A percentile compares a stretch with the other conserved stretches of the same genome.
phyloP scores from a whole-genome alignment of 2,888 invertebrate genomes.

The Vandiemenella viatica region DNA sequence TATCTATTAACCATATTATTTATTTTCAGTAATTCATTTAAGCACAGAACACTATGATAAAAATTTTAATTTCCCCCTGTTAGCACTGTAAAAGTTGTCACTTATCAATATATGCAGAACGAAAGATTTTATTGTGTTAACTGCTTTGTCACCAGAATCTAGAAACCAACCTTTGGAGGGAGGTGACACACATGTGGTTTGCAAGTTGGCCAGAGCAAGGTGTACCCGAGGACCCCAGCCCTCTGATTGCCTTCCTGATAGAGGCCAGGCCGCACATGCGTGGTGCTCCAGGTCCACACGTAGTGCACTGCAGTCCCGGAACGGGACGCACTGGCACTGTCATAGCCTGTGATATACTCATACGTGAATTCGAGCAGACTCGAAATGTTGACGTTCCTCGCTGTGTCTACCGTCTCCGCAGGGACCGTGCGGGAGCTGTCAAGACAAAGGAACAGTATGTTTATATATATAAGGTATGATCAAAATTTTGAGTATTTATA shows the following conservation, averaged over 20 bases:
- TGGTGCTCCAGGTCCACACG: conserved; percentile 49
- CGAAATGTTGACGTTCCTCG: conserved; percentile 73
- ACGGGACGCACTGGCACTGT: conserved; percentile 81
- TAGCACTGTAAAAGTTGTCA: too few species aligned
- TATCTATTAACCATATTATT: too few species aligned
- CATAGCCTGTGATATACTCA: conserved; percentile 71
- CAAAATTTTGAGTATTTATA: neutral
- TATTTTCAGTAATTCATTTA: too few species aligned
- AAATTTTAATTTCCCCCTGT: too few species aligned
- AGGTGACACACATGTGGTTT: conserved; percentile 86
- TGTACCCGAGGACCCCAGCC: conserved; percentile 67
- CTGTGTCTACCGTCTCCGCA: conserved; percentile 65
- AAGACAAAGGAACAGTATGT: conserved; percentile 84
- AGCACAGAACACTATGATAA: too few species aligned
- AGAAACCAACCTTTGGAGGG: conserved; percentile 67
- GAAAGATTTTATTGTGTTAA: neutral
- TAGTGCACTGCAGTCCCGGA: conserved; percentile 74
- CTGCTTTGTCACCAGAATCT: conserved; percentile 40
- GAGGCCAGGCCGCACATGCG: conserved; percentile 52
- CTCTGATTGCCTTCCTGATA: conserved; percentile 71
- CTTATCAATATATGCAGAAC: too few species aligned
- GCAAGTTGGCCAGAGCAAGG: conserved; percentile 80
- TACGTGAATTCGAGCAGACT: conserved; percentile 70
- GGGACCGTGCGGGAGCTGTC: conserved; percentile 78
- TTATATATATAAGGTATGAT: conserved; percentile 84